A percentile compares a stretch with the other conserved stretches of the same genome.
Conservation (phyloP, 2,888 invertebrate genomes). For the Drosophila robusta region DNA sequence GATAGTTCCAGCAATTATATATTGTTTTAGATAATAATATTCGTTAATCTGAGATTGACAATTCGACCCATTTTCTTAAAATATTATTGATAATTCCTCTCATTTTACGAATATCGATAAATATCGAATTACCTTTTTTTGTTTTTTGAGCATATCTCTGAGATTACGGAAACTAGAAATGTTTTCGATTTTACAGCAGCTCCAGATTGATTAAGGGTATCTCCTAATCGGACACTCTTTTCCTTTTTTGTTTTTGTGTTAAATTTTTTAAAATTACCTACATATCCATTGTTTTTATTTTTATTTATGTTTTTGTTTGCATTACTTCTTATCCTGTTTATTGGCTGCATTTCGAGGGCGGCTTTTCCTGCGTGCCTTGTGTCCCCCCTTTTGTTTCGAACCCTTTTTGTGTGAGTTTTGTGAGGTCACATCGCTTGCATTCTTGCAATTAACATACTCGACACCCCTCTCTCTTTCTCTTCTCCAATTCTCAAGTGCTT, state of each 20-base stretch:
- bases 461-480: slow-evolving; percentile 40
- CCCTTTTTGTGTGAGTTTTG: slow-evolving; percentile 18
- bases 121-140: no score
- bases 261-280: slow-evolving; percentile 67
- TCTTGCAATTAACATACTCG: slow-evolving; percentile 69
- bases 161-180: no score
- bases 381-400: slow-evolving; percentile 7
- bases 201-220: not conserved
- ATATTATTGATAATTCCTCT: no score
- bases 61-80: no score
- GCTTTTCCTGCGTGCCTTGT: slow-evolving; percentile 24
- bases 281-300: slow-evolving; percentile 47
- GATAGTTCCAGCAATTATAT: no score
- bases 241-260: slow-evolving; percentile 37
- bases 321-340: slow-evolving; percentile 46
- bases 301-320: slow-evolving; percentile 11
- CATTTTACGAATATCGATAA: no score
- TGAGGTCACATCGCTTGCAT: slow-evolving; percentile 68
- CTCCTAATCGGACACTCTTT: not conserved
- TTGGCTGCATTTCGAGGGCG: slow-evolving; percentile 67
- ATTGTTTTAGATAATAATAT: no score
- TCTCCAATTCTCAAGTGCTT: slow-evolving; percentile 27
- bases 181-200: not conserved
- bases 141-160: no score
- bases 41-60: no score